phyloP scores from a whole-genome alignment of 2,113 vertebrate genomes.

The Beaufortia kweichowensis region DNA sequence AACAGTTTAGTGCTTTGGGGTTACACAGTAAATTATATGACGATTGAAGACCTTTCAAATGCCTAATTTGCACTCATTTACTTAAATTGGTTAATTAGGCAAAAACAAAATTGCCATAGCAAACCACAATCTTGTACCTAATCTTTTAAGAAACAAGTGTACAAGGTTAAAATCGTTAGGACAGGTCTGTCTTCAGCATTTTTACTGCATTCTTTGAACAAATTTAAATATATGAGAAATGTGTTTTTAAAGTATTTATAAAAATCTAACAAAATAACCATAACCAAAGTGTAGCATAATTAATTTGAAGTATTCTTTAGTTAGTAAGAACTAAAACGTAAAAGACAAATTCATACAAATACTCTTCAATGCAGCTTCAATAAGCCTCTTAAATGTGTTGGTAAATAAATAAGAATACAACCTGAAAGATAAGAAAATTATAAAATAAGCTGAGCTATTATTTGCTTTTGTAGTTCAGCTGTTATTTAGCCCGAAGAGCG shows the following conservation, averaged over 20 bases:
- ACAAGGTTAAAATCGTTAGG: not conserved
- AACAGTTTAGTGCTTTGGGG: not conserved
- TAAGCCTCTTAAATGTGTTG: not conserved
- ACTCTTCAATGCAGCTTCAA: no score
- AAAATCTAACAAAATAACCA: no score
- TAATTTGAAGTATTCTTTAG: no score
- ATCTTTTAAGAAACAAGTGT: not conserved
- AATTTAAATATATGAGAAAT: not conserved
- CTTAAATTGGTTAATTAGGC: not conserved
- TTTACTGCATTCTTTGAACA: not conserved
- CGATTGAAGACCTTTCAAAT: not conserved
- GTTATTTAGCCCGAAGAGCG: constrained; percentile 34
- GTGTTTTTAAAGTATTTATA: not conserved
- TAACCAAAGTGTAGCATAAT: no score
- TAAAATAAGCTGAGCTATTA: constrained; percentile 12
- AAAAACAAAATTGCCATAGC: not conserved
- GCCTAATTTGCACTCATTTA: not conserved
- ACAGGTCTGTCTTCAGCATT: not conserved
- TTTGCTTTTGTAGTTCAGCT: constrained; percentile 16
- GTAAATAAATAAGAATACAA: not conserved
- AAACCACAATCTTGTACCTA: not conserved
- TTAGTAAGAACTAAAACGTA: no score
- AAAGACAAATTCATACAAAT: no score
- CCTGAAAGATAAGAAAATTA: not conserved
- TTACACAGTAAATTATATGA: not conserved